A percentile compares a stretch with the other conserved stretches of the same genome.
Evolutionary conservation across 2,113 vertebrate species (phyloP).

Genomic region (Damaliscus lunatus): DNA sequence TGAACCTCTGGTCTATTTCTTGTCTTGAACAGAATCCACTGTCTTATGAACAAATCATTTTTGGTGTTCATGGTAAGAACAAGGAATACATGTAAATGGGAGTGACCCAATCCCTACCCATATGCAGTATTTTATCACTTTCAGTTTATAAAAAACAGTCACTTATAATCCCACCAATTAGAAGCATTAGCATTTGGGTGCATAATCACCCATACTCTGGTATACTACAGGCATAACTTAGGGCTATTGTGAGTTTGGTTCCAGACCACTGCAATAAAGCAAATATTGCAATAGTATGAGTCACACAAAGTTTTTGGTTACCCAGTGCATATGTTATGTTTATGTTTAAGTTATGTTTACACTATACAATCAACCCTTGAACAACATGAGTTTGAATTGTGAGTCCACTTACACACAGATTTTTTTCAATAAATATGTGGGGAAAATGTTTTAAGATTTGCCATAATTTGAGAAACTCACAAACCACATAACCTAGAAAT

Average conservation of each 20-base stretch:
- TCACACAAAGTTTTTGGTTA: neutral
- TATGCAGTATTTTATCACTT: neutral
- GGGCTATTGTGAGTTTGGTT: neutral
- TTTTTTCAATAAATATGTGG: neutral
- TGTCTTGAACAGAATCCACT: neutral
- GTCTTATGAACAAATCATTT: neutral
- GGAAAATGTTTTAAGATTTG: neutral
- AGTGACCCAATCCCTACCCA: neutral
- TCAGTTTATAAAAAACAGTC: neutral
- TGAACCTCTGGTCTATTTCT: neutral
- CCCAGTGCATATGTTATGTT: neutral
- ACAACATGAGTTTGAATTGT: neutral
- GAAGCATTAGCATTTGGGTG: neutral
- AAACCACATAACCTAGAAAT: neutral
- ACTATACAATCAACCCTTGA: neutral
- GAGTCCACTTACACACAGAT: neutral
- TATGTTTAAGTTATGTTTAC: neutral
- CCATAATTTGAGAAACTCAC: neutral
- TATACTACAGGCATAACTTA: neutral
- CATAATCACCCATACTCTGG: neutral
- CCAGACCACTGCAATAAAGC: neutral
- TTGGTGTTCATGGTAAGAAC: neutral
- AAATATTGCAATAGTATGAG: neutral
- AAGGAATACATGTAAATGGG: neutral
- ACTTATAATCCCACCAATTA: neutral